A percentile compares a stretch with the other conserved stretches of the same genome.
Conservation (phyloP, 2,888 invertebrate species). For the Pherbina coryleti region DNA sequence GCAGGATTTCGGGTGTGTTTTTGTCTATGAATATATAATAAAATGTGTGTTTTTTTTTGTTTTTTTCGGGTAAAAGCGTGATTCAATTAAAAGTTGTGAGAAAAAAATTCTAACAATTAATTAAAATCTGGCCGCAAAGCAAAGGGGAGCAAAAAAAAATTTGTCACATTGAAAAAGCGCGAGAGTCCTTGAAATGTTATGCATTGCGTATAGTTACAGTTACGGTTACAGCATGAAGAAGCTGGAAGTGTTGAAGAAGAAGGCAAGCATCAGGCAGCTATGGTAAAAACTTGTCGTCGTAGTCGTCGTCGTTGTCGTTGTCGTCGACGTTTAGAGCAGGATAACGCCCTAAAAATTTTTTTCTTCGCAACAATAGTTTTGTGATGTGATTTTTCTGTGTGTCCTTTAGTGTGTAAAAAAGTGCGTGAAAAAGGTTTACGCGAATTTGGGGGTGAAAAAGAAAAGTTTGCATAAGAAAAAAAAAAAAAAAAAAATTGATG, state of each 20-base stretch:
- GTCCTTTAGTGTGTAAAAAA: too few relatives aligned
- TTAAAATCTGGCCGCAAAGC: neutral
- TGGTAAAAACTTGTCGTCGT: neutral
- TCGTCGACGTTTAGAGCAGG: neutral
- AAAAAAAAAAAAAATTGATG: too few relatives aligned
- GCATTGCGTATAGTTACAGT: conserved; percentile 17
- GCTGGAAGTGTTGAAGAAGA: too few relatives aligned
- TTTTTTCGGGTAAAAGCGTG: neutral
- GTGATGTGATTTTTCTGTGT: too few relatives aligned
- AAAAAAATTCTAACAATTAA: neutral
- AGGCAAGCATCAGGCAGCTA: neutral
- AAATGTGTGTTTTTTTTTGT: neutral
- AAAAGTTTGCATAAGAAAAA: too few relatives aligned
- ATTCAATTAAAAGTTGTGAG: neutral
- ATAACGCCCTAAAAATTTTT: too few relatives aligned
- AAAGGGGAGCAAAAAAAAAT: neutral
- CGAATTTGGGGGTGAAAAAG: too few relatives aligned
- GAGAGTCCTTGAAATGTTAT: conserved; percentile 46
- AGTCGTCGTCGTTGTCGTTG: neutral
- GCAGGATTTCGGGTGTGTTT: neutral
- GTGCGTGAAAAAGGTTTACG: too few relatives aligned
- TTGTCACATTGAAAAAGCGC: conserved; percentile 15
- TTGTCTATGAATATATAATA: neutral
- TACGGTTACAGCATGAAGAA: conserved; percentile 18
- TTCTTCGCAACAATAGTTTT: too few relatives aligned